Evolutionary conservation across 2,888 invertebrate species (phyloP), one percentile per base, ranked within the genome.

Genomic region (Lasioglossum figueresi): DNA sequence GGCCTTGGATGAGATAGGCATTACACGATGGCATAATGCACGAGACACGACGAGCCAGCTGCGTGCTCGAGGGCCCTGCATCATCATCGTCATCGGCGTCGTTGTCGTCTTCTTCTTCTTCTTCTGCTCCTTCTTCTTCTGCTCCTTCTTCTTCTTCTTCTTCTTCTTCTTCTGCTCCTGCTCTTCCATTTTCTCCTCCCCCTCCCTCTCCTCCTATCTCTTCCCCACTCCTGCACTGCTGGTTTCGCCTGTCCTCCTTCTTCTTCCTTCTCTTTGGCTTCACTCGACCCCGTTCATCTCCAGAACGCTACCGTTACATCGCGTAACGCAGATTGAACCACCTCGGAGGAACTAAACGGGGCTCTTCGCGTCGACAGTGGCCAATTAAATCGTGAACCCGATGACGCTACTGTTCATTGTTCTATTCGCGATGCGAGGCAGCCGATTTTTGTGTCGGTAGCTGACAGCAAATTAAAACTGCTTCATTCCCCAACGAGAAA

Each of bases 1-100:
- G 94, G 93, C 95, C 94, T 95, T 94, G 94, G 92, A 92, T 93
- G 91, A 91, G 92, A 93, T 92, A 94, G 93, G 91, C 93, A 91
- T 92, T 93, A 92, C 92, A 88, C 93, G 93, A 93, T 93, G 93
- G 92, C 93, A 94, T 94, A 94, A 94, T 93, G 92, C 91, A 92
- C 91, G 88, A 86, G 89, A 89, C 89, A 83, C 89, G 86, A 74
- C 79, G 75, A 78, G 88, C 88, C 88, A 90, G 92, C 91, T 90
- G 91, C 91, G 84, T 85, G 84, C 89, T 89, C 89, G 88, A 90
- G 88, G 86, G 89, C 82, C 79, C 91, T 91, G 92, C 90, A 91
- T 91, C 90, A 89, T 91, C 90, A 89, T 88, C 88, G 80, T 89
- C 86, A 80, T 89, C 89, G 75, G 84, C 88, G 84, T 85, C 79